phyloP scores from a whole-genome alignment of 1,140 invertebrate genomes.

The Leguminivora glycinivorella region DNA sequence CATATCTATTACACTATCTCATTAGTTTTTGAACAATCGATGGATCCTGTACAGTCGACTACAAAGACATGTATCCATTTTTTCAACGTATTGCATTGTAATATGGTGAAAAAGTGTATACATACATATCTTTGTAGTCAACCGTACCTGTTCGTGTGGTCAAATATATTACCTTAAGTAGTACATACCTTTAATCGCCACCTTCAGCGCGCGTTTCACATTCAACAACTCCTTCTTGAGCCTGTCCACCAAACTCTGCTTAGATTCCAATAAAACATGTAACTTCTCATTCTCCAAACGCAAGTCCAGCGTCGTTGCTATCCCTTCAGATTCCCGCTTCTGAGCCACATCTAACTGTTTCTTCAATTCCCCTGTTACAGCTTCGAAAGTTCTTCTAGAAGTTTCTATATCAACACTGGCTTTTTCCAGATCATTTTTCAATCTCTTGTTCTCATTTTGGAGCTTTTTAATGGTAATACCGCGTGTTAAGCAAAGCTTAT shows the following conservation, averaged over 20 bases:
- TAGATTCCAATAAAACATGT: conserved; percentile 39
- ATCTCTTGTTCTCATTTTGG: conserved; percentile 35
- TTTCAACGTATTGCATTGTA: too few species aligned
- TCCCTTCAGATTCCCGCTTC: conserved; percentile 38
- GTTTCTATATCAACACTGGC: conserved; percentile 33
- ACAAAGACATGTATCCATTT: too few species aligned
- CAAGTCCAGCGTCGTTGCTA: conserved; percentile 38
- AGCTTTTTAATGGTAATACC: conserved; percentile 27
- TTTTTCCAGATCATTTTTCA: conserved; percentile 37
- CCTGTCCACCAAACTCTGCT: conserved; percentile 42
- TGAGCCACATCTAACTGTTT: conserved; percentile 40
- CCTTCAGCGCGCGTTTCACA: conserved; percentile 42
- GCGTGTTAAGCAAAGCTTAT: neutral
- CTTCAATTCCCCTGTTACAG: conserved; percentile 42
- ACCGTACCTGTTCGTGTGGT: too few species aligned
- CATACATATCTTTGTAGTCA: too few species aligned
- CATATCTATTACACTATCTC: too few species aligned
- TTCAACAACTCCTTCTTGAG: conserved; percentile 43
- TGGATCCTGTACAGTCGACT: too few species aligned
- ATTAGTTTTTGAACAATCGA: too few species aligned
- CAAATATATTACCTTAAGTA: too few species aligned
- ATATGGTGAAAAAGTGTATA: too few species aligned
- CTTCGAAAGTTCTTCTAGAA: conserved; percentile 36
- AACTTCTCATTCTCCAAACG: conserved; percentile 50
- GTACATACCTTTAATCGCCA: conserved; percentile 40